Evolutionary conservation across 2,797 vertebrate genomes (phyloP).

Genomic region (Girardinus metallicus): DNA sequence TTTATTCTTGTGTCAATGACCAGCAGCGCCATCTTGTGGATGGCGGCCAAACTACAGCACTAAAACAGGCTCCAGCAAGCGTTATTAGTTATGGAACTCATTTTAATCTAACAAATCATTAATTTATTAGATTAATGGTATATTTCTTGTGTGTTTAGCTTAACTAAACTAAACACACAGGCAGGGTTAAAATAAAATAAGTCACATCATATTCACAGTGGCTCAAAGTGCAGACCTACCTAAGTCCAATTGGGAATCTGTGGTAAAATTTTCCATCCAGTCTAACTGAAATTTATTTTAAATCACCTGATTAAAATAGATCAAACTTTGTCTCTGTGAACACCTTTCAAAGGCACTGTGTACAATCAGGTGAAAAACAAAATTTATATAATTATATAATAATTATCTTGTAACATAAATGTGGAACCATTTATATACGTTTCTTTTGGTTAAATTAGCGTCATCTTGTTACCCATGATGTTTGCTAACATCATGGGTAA

Average conservation of each 20-base stretch:
- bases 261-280: neutral
- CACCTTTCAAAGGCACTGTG: neutral
- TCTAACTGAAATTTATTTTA: neutral
- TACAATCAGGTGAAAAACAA: neutral
- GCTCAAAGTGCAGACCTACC: neutral
- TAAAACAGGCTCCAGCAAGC: too few relatives aligned
- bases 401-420: neutral
- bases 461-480: too few relatives aligned
- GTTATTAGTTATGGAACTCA: too few relatives aligned
- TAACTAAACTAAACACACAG: neutral
- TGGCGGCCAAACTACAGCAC: too few relatives aligned
- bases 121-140: too few relatives aligned
- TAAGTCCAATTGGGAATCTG: neutral
- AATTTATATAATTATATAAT: neutral
- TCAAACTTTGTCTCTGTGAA: neutral
- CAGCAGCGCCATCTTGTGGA: too few relatives aligned
- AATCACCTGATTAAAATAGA: neutral
- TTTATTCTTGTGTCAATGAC: too few relatives aligned
- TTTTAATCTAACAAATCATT: too few relatives aligned
- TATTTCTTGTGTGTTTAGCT: neutral
- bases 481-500: too few relatives aligned
- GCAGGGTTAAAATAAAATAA: neutral
- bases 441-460: neutral
- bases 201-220: neutral
- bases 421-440: neutral